Evolutionary conservation across 37 sponge, comb jelly and placozoan species (phyloP).

Genomic region (Spongilla lacustris): DNA sequence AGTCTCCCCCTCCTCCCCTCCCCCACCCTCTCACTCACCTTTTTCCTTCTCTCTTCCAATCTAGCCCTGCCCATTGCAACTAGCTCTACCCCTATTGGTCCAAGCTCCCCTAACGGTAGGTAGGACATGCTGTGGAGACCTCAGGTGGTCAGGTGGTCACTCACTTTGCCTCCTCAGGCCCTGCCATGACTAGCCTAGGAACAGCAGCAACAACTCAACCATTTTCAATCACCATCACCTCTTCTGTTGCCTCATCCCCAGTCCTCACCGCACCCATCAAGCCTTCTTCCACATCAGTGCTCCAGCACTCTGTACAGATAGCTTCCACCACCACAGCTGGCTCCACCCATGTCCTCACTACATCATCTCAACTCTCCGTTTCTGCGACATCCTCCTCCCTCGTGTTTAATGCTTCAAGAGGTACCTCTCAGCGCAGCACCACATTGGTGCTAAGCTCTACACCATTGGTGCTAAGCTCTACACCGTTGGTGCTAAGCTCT

Average conservation of each 20-base stretch:
- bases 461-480: too few relatives aligned
- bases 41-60: background rate
- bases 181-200: background rate
- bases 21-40: background rate
- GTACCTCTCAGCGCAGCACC: too few relatives aligned
- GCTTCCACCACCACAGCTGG: background rate
- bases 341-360: background rate
- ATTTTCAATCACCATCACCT: background rate
- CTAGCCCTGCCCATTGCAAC: background rate
- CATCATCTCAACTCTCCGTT: too few relatives aligned
- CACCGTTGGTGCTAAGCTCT: too few relatives aligned
- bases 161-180: too few relatives aligned
- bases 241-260: background rate
- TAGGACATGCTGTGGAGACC: too few relatives aligned
- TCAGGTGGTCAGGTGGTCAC: too few relatives aligned
- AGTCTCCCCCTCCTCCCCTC: background rate
- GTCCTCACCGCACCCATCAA: too few relatives aligned
- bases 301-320: background rate
- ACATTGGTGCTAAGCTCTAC: too few relatives aligned
- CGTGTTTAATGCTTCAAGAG: too few relatives aligned
- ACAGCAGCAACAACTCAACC: background rate
- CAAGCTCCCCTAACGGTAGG: background rate
- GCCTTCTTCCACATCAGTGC: too few relatives aligned
- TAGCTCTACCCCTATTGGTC: background rate
- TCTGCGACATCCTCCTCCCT: too few relatives aligned